Conservation (phyloP, 2,888 invertebrate genomes). For the Itoplectis maculator region DNA sequence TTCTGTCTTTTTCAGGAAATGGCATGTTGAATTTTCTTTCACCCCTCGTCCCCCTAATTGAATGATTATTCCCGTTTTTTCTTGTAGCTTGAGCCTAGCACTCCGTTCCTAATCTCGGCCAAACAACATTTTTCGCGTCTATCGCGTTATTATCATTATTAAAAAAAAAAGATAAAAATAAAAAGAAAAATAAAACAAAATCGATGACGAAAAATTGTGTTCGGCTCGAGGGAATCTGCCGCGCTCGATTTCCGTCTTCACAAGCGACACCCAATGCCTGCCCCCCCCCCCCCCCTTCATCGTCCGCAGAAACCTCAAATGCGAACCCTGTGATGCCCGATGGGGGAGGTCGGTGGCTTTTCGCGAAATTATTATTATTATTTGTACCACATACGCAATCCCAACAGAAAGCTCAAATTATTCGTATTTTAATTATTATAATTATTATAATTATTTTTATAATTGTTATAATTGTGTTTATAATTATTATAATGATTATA, state of each 20-base stretch:
- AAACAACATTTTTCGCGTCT: conserved; percentile 61
- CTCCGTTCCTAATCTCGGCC: conserved; percentile 55
- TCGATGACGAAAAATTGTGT: conserved; percentile 52
- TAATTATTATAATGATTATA: too few species aligned
- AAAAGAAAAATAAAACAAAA: neutral
- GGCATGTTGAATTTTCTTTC: conserved; percentile 80
- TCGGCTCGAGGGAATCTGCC: conserved; percentile 47
- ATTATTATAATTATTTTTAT: too few species aligned
- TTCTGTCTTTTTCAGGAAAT: conserved; percentile 83
- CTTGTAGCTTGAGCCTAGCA: conserved; percentile 58
- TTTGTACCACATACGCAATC: neutral
- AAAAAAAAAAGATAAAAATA: neutral
- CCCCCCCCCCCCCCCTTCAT: conserved; percentile 2
- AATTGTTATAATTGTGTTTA: too few species aligned
- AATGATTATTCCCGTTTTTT: conserved; percentile 56
- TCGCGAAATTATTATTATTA: neutral
- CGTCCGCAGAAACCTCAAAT: conserved; percentile 17
- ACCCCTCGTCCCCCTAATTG: conserved; percentile 57
- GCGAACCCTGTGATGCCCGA: conserved; percentile 22
- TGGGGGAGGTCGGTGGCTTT: neutral
- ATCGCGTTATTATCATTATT: neutral
- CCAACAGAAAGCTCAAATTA: neutral
- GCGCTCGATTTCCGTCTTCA: conserved; percentile 35
- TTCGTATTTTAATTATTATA: neutral
- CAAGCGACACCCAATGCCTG: neutral